Conservation (phyloP, 2,797 vertebrate species). For the Hozukius guyotensis region DNA sequence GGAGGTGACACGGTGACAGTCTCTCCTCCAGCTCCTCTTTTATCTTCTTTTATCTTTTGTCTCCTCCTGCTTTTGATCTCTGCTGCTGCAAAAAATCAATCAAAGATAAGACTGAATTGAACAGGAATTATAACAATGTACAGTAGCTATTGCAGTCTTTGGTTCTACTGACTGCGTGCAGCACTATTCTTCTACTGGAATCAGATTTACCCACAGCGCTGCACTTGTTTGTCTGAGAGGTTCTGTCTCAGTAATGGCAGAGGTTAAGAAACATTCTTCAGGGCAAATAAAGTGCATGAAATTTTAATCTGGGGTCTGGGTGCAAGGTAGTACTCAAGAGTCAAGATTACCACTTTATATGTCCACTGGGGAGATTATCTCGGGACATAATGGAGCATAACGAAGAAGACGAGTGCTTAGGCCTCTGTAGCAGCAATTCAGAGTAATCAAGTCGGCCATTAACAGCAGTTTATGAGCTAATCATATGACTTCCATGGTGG, state of each 20-base stretch:
- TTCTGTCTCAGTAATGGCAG: neutral
- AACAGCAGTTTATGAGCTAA: neutral
- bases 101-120: conserved; percentile 20
- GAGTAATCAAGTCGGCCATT: neutral
- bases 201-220: neutral
- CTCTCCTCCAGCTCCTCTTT: conserved; percentile 50
- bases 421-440: neutral
- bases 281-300: neutral
- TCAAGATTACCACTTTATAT: neutral
- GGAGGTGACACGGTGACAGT: conserved; percentile 43
- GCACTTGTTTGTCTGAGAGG: neutral
- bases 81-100: conserved; percentile 36
- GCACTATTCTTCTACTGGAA: neutral
- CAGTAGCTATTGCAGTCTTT: neutral
- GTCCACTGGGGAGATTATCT: neutral
- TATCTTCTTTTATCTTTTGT: conserved; percentile 64
- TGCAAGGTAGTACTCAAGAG: neutral
- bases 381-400: neutral
- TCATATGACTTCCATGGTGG: neutral
- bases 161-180: neutral
- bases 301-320: neutral
- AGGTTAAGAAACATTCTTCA: neutral
- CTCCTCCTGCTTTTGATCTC: conserved; percentile 63
- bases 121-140: neutral
- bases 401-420: neutral